phyloP scores from a whole-genome alignment of 2,113 vertebrate species.

The Vanacampus margaritifer region DNA sequence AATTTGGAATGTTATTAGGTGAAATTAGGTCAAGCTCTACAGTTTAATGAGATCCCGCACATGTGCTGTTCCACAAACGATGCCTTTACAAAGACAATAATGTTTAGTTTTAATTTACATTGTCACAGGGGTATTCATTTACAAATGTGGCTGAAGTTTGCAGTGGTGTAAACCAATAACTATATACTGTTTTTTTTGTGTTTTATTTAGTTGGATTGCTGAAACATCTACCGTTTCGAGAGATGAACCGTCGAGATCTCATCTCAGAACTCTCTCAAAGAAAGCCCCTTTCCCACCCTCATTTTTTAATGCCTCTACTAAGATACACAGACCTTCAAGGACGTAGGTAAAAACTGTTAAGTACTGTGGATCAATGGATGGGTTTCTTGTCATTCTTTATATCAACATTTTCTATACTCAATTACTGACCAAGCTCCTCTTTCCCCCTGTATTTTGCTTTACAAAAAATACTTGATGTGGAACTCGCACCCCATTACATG shows the following conservation, averaged over 20 bases:
- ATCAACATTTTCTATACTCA: background rate
- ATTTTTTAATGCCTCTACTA: constrained; percentile 25
- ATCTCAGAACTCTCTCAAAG: background rate
- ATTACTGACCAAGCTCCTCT: background rate
- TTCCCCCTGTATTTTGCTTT: too few species aligned
- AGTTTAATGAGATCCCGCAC: background rate
- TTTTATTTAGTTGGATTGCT: constrained; percentile 26
- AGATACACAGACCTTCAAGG: constrained; percentile 15
- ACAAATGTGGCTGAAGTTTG: too few species aligned
- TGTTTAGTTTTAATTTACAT: too few species aligned
- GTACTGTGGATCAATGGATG: background rate
- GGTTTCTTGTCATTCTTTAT: background rate
- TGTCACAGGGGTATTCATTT: too few species aligned
- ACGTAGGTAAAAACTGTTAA: constrained; percentile 17
- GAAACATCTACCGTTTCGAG: constrained; percentile 10
- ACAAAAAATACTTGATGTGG: too few species aligned
- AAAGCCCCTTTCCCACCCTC: background rate
- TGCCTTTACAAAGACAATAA: too few species aligned
- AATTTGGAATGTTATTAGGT: too few species aligned
- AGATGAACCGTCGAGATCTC: constrained; percentile 14
- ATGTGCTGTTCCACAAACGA: background rate
- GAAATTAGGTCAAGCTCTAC: too few species aligned
- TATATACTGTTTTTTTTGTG: background rate
- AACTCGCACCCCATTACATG: too few species aligned
- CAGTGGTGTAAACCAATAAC: too few species aligned